Base-by-base conservation (phyloP, 2,113 vertebrate genomes). In the Sigmodon hispidus region DNA sequence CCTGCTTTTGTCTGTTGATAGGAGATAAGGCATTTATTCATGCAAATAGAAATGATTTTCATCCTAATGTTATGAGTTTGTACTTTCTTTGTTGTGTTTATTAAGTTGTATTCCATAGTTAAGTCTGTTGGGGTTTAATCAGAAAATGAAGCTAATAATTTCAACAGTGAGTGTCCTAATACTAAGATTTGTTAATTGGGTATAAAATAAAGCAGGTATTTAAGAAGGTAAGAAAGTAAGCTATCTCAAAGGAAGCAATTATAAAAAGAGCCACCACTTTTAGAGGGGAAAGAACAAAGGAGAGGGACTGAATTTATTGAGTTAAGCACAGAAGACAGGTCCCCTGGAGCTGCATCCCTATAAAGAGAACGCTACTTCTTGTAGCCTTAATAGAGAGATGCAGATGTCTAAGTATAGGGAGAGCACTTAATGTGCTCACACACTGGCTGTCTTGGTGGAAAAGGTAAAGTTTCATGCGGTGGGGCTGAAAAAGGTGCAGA, bases 41-140 rank as follows among this genome's bases (percentile, higher is more conserved):
- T 91, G 65, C 16, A 87, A 48, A 19, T 95, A 17, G 77, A 77
- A 96, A 87, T n/a, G 31, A 91, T 84, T 91, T 93, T 50, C 85
- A 0, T 85, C 36, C 52, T 95, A 94, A 83, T 91, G n/a, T 52
- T 88, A 55, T 70, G 70, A 96, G 52, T 72, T 93, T 91, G 75
- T 48, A 43, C 7, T 45, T 31, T 75, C 4, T 67, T 92, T 26
- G 1, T 90, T 87, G 21, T 79, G 43, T 92, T 96, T 95, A 52
- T 61, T 61, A 43, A 61, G 40, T 85, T 97, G 5, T 61, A 0
- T 84, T 79, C 10, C 17, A 0, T 61, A 61, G 80, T 43, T 43
- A 83, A 81, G n/a, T 95, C n/a, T 85, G 0, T 90, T 94, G 73
- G 34, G 13, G 24, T 61, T 83, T 83, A n/a, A 61, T 3, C 36